Percentiles rank a stretch among this genome's conserved stretches.
Evolutionary conservation across 2,797 vertebrate species (phyloP).

Genomic region (Fistularia commersonii): DNA sequence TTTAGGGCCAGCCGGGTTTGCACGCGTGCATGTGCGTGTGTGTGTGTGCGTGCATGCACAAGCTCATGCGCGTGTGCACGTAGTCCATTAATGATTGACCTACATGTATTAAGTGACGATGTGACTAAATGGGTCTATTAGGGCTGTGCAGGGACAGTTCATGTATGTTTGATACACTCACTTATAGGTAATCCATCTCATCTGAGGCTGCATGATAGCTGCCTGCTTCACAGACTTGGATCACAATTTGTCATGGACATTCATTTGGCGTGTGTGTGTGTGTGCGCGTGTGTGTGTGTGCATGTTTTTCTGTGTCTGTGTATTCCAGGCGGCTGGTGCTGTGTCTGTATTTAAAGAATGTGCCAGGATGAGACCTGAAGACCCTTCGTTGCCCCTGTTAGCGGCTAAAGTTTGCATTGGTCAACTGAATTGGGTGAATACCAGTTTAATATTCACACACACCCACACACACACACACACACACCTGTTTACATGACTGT

Average conservation of each 20-base stretch:
- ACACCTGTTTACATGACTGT: background rate
- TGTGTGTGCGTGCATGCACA: slow-evolving; percentile 7
- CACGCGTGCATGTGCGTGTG: slow-evolving; percentile 15
- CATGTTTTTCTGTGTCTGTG: too few species aligned
- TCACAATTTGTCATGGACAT: slow-evolving; percentile 30
- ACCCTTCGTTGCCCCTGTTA: slow-evolving; percentile 88
- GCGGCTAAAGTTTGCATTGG: slow-evolving; percentile 95
- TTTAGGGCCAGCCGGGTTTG: slow-evolving; percentile 38
- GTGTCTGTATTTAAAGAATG: slow-evolving; percentile 93
- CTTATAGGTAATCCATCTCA: slow-evolving; percentile 21
- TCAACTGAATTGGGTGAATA: slow-evolving; percentile 92
- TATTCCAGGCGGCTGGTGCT: slow-evolving; percentile 82
- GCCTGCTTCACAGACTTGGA: slow-evolving; percentile 21
- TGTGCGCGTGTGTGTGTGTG: slow-evolving; percentile 29
- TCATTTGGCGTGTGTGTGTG: slow-evolving; percentile 20
- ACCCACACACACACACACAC: background rate
- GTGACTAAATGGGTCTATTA: slow-evolving; percentile 54
- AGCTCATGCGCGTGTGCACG: slow-evolving; percentile 7
- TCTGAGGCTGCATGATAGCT: slow-evolving; percentile 24
- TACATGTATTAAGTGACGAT: slow-evolving; percentile 64
- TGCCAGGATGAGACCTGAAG: slow-evolving; percentile 83
- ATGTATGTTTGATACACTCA: slow-evolving; percentile 44
- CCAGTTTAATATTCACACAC: slow-evolving; percentile 16
- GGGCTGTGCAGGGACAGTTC: slow-evolving; percentile 38
- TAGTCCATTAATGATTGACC: slow-evolving; percentile 65